phyloP scores from a whole-genome alignment of 2,113 vertebrate species.

The Zapornia atra region DNA sequence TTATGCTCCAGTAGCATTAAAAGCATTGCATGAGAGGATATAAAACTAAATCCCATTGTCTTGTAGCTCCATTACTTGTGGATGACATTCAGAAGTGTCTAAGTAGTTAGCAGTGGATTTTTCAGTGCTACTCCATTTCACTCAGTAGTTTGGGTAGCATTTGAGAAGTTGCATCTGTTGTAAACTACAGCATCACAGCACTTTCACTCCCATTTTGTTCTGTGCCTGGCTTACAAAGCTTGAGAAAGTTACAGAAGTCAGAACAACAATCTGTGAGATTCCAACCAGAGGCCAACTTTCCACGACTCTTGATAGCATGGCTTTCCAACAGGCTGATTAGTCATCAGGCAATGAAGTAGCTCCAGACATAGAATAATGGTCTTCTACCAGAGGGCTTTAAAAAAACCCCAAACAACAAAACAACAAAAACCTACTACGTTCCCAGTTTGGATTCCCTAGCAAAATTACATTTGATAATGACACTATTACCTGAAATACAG shows the following conservation, averaged over 20 bases:
- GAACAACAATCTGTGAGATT: conserved; percentile 45
- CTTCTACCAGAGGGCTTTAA: background rate
- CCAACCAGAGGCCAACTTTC: conserved; percentile 25
- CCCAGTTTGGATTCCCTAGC: background rate
- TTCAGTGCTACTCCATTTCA: background rate
- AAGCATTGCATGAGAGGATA: background rate
- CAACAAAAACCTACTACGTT: background rate
- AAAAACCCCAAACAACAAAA: background rate
- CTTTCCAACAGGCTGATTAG: background rate
- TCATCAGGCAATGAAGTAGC: background rate
- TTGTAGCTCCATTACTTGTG: background rate
- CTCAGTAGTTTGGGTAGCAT: background rate
- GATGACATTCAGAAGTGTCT: background rate
- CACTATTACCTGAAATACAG: background rate
- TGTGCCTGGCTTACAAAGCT: background rate
- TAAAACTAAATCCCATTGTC: background rate
- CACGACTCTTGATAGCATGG: background rate
- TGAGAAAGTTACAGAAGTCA: background rate
- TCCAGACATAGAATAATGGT: background rate
- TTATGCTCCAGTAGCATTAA: background rate
- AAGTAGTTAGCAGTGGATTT: background rate
- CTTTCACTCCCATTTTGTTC: background rate
- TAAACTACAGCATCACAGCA: background rate
- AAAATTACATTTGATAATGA: background rate
- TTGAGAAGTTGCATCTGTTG: background rate